Conservation (phyloP, 1,140 invertebrate genomes). For the Spodoptera frugiperda region DNA sequence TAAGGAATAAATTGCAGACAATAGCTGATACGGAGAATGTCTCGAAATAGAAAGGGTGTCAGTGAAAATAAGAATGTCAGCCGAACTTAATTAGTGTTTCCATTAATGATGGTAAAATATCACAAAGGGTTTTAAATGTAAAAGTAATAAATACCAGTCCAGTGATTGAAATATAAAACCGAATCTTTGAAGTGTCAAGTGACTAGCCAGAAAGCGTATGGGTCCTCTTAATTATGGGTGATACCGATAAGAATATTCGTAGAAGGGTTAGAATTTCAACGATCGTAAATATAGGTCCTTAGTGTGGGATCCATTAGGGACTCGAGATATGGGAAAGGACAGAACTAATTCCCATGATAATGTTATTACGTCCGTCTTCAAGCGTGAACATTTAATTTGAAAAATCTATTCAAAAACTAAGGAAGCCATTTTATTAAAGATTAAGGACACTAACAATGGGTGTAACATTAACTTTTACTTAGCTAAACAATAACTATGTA, state of each 20-base stretch:
- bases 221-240: background rate
- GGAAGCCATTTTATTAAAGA: too few species aligned
- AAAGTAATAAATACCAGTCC: too few species aligned
- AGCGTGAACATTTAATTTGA: too few species aligned
- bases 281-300: conserved; percentile 6
- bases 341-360: too few species aligned
- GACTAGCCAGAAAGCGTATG: background rate
- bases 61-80: conserved; percentile 26
- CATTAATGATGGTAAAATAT: background rate
- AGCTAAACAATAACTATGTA: too few species aligned
- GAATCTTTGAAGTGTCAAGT: too few species aligned
- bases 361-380: too few species aligned
- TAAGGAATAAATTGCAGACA: conserved; percentile 33
- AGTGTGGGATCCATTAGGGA: background rate
- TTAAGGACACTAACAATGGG: too few species aligned
- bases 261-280: background rate
- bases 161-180: too few species aligned
- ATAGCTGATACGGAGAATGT: conserved; percentile 38
- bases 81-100: conserved; percentile 4
- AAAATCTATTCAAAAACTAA: too few species aligned
- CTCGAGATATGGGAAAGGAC: too few species aligned
- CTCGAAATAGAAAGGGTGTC: conserved; percentile 41
- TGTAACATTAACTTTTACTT: too few species aligned
- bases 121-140: background rate
- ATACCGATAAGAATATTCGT: background rate